A percentile compares a stretch with the other conserved stretches of the same genome.
Conservation (phyloP, 2,113 vertebrate species). For the Orycteropus afer region DNA sequence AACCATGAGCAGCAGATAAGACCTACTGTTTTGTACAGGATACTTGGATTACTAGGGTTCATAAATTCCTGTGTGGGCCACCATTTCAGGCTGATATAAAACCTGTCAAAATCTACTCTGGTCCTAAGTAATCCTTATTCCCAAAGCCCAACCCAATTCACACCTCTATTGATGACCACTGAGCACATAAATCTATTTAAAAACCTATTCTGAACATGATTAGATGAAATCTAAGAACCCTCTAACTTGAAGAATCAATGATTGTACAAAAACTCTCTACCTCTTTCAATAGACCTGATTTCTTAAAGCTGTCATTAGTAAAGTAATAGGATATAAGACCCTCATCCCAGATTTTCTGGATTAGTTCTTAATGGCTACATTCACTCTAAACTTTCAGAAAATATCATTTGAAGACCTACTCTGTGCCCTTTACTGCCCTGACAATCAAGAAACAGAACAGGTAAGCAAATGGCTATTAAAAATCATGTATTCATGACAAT, state of each 20-base stretch:
- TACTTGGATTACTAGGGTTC: neutral
- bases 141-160: neutral
- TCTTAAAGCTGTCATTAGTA: neutral
- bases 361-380: neutral
- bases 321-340: neutral
- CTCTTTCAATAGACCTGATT: neutral
- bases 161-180: neutral
- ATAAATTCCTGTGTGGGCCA: neutral
- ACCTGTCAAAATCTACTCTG: slow-evolving; percentile 41
- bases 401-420: neutral
- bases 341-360: neutral
- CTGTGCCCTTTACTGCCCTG: neutral
- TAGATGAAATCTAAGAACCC: neutral
- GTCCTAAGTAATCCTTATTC: neutral
- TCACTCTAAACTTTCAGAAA: neutral
- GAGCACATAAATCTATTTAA: neutral
- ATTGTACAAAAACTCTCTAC: neutral
- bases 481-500: neutral
- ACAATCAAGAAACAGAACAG: neutral
- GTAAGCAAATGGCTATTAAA: neutral
- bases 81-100: neutral
- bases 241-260: neutral
- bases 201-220: neutral
- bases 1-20: neutral
- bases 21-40: neutral